These are phyloP conservation scores for Xanthorhoe designata DNA, from an alignment of 2,888 invertebrate species.

Conservation along the genomic window DNA sequence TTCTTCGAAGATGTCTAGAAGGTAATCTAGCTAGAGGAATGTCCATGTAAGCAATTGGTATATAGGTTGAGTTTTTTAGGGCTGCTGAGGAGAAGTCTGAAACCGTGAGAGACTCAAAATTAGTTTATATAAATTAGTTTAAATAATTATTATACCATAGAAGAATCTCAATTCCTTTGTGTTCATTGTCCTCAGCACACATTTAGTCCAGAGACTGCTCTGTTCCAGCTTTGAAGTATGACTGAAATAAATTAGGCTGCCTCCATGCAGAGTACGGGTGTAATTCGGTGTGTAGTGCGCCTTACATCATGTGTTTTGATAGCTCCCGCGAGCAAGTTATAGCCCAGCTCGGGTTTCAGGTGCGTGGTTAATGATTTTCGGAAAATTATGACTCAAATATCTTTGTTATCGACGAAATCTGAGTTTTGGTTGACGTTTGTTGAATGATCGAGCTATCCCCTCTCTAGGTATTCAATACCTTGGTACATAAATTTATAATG, in stretches of 20 bases:
- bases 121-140: too few species aligned
- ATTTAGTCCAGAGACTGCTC: constrained; percentile 9
- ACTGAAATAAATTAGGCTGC: constrained; percentile 31
- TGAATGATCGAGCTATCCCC: not conserved
- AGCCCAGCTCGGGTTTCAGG: constrained; percentile 20
- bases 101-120: not conserved
- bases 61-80: too few species aligned
- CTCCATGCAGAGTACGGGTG: constrained; percentile 33
- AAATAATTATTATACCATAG: not conserved
- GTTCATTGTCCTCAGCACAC: not conserved
- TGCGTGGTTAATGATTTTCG: not conserved
- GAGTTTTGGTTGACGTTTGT: not conserved
- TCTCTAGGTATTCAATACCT: not conserved
- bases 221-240: constrained; percentile 10
- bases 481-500: too few species aligned
- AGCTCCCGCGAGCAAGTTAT: constrained; percentile 25
- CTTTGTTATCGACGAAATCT: not conserved
- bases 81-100: too few species aligned
- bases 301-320: constrained; percentile 43
- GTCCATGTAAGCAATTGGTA: too few species aligned
- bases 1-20: too few species aligned
- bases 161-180: not conserved
- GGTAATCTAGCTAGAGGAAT: too few species aligned
- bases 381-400: not conserved
- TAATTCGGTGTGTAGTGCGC: constrained; percentile 35